Conservation (phyloP, 2,113 vertebrate genomes). For the Eulemur rufifrons region DNA sequence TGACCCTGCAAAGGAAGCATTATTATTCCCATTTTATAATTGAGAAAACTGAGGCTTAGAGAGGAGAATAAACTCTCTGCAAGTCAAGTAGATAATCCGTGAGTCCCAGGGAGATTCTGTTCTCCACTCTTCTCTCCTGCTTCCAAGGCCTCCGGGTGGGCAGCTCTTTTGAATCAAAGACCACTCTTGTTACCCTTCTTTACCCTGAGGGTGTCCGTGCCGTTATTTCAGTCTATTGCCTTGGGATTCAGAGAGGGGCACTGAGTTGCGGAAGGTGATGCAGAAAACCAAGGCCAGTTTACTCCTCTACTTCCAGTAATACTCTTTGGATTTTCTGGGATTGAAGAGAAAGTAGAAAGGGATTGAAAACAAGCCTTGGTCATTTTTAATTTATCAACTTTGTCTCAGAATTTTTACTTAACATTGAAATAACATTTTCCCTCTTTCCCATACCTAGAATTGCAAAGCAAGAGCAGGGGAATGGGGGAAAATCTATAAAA, state of each 20-base stretch:
- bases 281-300: not conserved
- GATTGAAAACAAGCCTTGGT: slow-evolving; percentile 41
- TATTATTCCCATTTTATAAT: not conserved
- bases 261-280: not conserved
- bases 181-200: not conserved
- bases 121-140: not conserved
- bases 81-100: not conserved
- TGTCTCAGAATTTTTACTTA: slow-evolving; percentile 55
- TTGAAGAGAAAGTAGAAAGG: slow-evolving; percentile 32
- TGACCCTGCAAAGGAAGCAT: not conserved
- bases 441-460: slow-evolving; percentile 56
- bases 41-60: not conserved
- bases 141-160: not conserved
- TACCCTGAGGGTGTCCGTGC: not conserved
- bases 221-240: not conserved
- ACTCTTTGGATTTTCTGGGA: slow-evolving; percentile 15
- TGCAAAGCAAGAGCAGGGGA: slow-evolving; percentile 64
- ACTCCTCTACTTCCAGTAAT: not conserved
- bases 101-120: not conserved
- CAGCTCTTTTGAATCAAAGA: not conserved
- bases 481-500: slow-evolving; percentile 80
- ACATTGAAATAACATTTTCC: slow-evolving; percentile 52
- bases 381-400: slow-evolving; percentile 76
- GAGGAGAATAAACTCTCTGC: not conserved
- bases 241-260: not conserved